A percentile compares a stretch with the other conserved stretches of the same genome.
Conservation (phyloP, 2,797 vertebrate species). For the Spheniscus humboldti region DNA sequence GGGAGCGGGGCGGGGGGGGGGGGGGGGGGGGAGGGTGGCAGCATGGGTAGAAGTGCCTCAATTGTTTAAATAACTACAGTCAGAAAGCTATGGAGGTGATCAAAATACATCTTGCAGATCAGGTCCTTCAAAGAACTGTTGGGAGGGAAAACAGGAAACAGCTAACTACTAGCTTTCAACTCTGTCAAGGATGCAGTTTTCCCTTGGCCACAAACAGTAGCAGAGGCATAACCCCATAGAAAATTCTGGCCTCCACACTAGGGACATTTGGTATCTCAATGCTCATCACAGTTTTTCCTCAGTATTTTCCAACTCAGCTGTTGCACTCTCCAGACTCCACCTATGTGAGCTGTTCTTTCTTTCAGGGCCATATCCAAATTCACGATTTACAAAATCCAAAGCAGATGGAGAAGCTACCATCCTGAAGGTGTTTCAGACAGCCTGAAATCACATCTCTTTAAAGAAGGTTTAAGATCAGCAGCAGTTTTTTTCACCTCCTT, state of each 20-base stretch:
- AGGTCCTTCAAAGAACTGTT: background rate
- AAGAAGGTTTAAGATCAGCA: background rate
- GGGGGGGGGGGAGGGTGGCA: no score
- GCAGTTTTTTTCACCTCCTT: conserved; percentile 5
- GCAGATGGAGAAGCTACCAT: background rate
- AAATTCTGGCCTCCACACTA: background rate
- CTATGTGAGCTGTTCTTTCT: background rate
- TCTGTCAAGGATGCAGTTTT: background rate
- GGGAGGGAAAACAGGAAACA: background rate
- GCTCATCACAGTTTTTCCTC: background rate
- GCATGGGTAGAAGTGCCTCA: no score
- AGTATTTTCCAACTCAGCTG: background rate
- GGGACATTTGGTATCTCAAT: background rate
- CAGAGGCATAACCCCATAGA: background rate
- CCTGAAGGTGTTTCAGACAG: background rate
- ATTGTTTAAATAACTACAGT: background rate
- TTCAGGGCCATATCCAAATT: background rate
- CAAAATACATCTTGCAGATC: background rate
- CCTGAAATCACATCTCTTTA: background rate
- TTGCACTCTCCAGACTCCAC: background rate
- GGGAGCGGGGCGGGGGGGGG: accelerated
- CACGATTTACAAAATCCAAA: background rate
- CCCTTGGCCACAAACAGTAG: background rate
- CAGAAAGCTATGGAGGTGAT: background rate
- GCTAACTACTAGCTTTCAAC: background rate